These are phyloP conservation scores for Helicoverpa zea DNA, from an alignment of 1,140 invertebrate species.

Conservation along the genomic window DNA sequence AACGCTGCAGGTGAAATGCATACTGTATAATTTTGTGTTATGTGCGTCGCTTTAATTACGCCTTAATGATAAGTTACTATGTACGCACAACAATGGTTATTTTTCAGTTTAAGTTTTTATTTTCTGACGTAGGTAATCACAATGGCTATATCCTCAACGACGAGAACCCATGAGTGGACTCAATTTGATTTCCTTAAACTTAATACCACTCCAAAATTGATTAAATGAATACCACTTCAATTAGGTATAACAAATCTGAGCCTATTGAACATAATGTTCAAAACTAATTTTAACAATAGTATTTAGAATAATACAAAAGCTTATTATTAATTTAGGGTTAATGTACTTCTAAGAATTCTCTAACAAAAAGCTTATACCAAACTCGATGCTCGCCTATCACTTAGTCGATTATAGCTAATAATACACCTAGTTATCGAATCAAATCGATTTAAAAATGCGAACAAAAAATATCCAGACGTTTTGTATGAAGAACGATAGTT, in stretches of 20 bases:
- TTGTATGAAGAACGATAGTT: neutral
- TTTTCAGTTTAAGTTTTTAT: no score
- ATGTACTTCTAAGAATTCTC: conserved; percentile 17
- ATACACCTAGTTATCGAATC: conserved; percentile 17
- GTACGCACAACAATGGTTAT: no score
- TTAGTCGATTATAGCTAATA: conserved; percentile 6
- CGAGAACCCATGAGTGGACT: no score
- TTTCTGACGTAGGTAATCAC: no score
- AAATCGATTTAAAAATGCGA: conserved; percentile 21
- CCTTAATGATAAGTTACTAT: neutral
- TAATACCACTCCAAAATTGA: no score
- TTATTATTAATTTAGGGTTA: neutral
- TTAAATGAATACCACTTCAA: no score
- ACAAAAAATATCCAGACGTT: conserved; percentile 6
- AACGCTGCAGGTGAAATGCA: neutral
- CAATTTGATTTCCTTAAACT: no score
- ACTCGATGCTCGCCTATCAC: neutral
- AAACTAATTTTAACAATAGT: neutral
- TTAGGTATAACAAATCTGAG: no score
- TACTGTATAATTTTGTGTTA: neutral
- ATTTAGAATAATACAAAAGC: neutral
- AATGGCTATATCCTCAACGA: no score
- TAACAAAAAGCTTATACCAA: conserved; percentile 3
- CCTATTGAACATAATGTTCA: neutral
- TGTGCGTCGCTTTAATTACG: neutral